A percentile compares a stretch with the other conserved stretches of the same genome.
Evolutionary conservation across 2,888 invertebrate species (phyloP).

Genomic region (Drosophila quinaria): DNA sequence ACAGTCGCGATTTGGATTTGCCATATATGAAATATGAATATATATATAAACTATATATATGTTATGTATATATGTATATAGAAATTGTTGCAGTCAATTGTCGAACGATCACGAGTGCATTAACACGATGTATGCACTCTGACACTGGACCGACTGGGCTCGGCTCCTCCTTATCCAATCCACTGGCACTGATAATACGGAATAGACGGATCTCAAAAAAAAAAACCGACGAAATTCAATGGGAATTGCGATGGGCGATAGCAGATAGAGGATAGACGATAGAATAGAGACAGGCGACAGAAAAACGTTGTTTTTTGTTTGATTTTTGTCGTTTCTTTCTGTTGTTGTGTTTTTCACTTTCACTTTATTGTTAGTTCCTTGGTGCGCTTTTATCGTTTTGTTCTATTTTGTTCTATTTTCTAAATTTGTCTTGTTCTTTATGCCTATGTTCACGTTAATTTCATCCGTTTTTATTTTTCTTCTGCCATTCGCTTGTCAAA

Average conservation of each 20-base stretch:
- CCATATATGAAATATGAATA: conserved; percentile 13
- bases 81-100: conserved; percentile 44
- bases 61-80: conserved; percentile 11
- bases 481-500: conserved; percentile 40
- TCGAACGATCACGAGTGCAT: conserved; percentile 57
- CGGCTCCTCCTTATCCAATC: conserved; percentile 48
- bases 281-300: conserved; percentile 11
- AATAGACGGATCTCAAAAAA: conserved; percentile 22
- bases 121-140: conserved; percentile 48
- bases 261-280: conserved; percentile 4
- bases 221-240: conserved; percentile 32
- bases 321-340: not conserved
- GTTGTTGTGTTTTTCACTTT: conserved; percentile 58
- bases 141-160: conserved; percentile 32
- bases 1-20: conserved; percentile 51
- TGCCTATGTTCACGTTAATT: conserved; percentile 25
- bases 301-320: conserved; percentile 13
- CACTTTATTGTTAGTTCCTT: conserved; percentile 56
- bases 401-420: conserved; percentile 43
- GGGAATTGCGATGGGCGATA: conserved; percentile 22
- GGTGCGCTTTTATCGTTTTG: conserved; percentile 48
- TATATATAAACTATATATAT: conserved; percentile 2
- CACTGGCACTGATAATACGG: conserved; percentile 52
- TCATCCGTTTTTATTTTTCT: conserved; percentile 35
- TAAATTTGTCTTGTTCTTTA: conserved; percentile 27